Conservation (phyloP, 2,113 vertebrate species). For the Carollia perspicillata region DNA sequence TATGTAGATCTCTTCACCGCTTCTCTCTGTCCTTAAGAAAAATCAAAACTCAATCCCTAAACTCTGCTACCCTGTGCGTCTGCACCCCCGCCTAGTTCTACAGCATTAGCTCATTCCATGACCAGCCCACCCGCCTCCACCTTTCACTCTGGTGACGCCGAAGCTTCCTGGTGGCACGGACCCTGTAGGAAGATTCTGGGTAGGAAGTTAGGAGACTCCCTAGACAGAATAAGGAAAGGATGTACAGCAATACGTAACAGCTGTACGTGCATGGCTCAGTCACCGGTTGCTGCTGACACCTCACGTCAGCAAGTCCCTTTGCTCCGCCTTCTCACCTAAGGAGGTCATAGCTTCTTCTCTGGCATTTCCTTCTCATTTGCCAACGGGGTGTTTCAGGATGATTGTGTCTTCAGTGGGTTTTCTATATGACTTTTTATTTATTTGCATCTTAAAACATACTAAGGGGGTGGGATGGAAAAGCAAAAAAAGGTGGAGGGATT, state of each 20-base stretch:
- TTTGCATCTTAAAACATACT: background rate
- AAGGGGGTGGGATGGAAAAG: no score
- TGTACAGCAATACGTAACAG: background rate
- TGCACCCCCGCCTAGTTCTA: background rate
- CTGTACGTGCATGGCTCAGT: background rate
- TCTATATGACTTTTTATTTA: background rate
- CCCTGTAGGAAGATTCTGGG: accelerated
- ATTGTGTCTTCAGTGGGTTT: background rate
- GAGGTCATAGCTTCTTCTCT: background rate
- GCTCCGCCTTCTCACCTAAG: background rate
- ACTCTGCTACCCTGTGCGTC: background rate
- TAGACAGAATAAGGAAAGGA: background rate
- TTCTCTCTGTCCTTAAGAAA: background rate
- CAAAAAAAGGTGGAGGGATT: no score
- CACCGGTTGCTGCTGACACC: no score
- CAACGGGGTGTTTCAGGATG: background rate
- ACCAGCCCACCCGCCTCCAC: background rate
- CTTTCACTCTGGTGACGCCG: background rate
- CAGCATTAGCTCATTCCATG: background rate
- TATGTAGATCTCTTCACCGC: background rate
- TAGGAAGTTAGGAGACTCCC: background rate
- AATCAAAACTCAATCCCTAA: background rate
- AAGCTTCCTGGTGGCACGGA: background rate
- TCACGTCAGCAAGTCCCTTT: background rate
- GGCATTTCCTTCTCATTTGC: background rate